A percentile compares a stretch with the other conserved stretches of the same genome.
Evolutionary conservation across 2,113 vertebrate species (phyloP).

Genomic region (Isichthys henryi): DNA sequence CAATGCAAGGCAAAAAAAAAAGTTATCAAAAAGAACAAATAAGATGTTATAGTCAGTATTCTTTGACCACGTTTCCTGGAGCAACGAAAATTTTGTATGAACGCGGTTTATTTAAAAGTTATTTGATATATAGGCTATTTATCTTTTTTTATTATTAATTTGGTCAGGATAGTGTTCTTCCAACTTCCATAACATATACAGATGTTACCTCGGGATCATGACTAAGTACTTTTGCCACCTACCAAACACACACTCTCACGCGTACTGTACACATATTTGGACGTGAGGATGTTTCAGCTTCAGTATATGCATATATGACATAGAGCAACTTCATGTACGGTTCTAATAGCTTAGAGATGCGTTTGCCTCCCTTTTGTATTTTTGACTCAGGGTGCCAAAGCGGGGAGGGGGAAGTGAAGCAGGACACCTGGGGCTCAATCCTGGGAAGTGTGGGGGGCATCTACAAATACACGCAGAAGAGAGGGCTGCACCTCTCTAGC

Average conservation of each 20-base stretch:
- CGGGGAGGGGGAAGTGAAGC: slow-evolving; percentile 59
- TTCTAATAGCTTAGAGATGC: slow-evolving; percentile 45
- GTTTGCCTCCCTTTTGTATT: slow-evolving; percentile 63
- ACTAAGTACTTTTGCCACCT: slow-evolving; percentile 31
- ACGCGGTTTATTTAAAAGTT: slow-evolving; percentile 43
- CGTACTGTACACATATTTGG: slow-evolving; percentile 30
- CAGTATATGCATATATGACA: slow-evolving; percentile 34
- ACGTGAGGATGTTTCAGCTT: slow-evolving; percentile 45
- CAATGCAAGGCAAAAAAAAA: slow-evolving; percentile 35
- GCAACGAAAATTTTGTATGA: slow-evolving; percentile 48
- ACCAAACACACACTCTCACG: slow-evolving; percentile 45
- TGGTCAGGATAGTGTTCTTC: slow-evolving; percentile 45
- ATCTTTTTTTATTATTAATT: slow-evolving; percentile 41
- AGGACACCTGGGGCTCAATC: slow-evolving; percentile 35
- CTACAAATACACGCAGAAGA: slow-evolving; percentile 46
- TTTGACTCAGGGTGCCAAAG: slow-evolving; percentile 71
- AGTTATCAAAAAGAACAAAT: slow-evolving; percentile 33
- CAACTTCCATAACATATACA: slow-evolving; percentile 38
- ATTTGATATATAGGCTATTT: slow-evolving; percentile 28
- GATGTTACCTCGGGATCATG: slow-evolving; percentile 33
- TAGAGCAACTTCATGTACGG: slow-evolving; percentile 38
- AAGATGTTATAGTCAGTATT: slow-evolving; percentile 36
- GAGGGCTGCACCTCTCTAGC: slow-evolving; percentile 36
- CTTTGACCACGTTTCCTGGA: slow-evolving; percentile 44
- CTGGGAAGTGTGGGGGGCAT: slow-evolving; percentile 15